Conservation (phyloP, 2,888 invertebrate genomes). For the Macrophya alboannulata region DNA sequence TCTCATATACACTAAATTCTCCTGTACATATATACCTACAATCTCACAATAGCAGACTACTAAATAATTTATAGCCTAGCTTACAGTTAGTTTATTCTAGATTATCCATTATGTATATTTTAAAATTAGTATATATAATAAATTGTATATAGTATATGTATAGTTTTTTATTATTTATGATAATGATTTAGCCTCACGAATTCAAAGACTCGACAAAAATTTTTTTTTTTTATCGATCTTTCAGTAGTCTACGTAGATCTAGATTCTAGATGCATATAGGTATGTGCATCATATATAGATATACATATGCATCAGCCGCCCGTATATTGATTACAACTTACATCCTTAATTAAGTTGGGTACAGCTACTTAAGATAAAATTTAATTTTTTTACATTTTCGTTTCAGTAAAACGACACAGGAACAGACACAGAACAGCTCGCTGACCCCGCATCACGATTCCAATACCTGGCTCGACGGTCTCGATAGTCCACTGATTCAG, state of each 20-base stretch:
- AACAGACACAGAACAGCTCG: conserved; percentile 83
- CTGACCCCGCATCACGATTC: conserved; percentile 78
- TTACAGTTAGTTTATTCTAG: conserved; percentile 1
- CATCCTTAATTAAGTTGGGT: neutral
- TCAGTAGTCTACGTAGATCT: neutral
- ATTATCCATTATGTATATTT: conserved; percentile 16
- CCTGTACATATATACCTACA: neutral
- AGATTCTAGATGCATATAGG: neutral
- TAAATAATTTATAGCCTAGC: neutral
- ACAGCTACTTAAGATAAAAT: too few species aligned
- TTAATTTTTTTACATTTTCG: conserved; percentile 57
- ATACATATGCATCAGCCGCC: neutral
- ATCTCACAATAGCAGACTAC: neutral
- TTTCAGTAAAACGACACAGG: conserved; percentile 86
- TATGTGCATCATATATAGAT: neutral
- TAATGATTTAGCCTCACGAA: neutral
- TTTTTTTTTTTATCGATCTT: neutral
- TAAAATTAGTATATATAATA: neutral
- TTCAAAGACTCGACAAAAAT: neutral
- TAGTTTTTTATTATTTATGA: neutral
- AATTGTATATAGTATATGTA: too few species aligned
- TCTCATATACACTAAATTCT: neutral
- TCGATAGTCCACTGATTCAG: conserved; percentile 96
- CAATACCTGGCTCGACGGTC: conserved; percentile 90
- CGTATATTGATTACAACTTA: neutral